These are phyloP conservation scores for Catocala sponsa DNA, from an alignment of 2,888 invertebrate species.

Conservation along the genomic window DNA sequence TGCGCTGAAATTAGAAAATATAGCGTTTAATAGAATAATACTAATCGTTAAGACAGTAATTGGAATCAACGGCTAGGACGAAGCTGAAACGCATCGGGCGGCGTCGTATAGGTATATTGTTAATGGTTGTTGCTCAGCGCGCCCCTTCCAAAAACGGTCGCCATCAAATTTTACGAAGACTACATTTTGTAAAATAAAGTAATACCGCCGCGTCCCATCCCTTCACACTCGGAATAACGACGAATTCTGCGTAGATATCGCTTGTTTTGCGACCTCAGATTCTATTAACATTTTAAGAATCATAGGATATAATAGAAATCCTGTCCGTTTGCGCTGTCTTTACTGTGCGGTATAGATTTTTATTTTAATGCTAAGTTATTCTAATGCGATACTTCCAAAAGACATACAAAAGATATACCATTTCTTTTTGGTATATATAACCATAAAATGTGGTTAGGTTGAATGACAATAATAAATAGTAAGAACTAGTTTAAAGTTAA, in stretches of 20 bases:
- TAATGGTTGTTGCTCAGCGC: slow-evolving; percentile 66
- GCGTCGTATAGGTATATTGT: slow-evolving; percentile 64
- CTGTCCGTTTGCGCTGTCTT: background rate
- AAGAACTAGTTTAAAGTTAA: too few relatives aligned
- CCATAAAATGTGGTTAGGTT: too few relatives aligned
- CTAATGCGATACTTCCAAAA: too few relatives aligned
- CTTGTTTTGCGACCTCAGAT: slow-evolving; percentile 54
- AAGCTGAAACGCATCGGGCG: slow-evolving; percentile 53
- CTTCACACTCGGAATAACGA: slow-evolving; percentile 63
- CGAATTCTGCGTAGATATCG: slow-evolving; percentile 55
- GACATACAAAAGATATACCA: too few relatives aligned
- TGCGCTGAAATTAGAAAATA: slow-evolving; percentile 51
- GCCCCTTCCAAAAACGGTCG: slow-evolving; percentile 68
- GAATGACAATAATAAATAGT: too few relatives aligned
- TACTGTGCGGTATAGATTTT: background rate
- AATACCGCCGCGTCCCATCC: slow-evolving; percentile 58
- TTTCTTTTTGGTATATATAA: too few relatives aligned
- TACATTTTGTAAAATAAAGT: slow-evolving; percentile 80
- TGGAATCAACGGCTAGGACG: slow-evolving; percentile 72
- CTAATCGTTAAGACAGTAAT: slow-evolving; percentile 71
- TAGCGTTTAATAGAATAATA: slow-evolving; percentile 60
- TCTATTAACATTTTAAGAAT: slow-evolving; percentile 37
- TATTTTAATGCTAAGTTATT: too few relatives aligned
- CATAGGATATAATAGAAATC: background rate
- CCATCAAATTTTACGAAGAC: slow-evolving; percentile 81